Percentiles rank a stretch among this genome's conserved stretches.
Conservation (phyloP, 2,113 vertebrate genomes). For the Leucosticte australis region DNA sequence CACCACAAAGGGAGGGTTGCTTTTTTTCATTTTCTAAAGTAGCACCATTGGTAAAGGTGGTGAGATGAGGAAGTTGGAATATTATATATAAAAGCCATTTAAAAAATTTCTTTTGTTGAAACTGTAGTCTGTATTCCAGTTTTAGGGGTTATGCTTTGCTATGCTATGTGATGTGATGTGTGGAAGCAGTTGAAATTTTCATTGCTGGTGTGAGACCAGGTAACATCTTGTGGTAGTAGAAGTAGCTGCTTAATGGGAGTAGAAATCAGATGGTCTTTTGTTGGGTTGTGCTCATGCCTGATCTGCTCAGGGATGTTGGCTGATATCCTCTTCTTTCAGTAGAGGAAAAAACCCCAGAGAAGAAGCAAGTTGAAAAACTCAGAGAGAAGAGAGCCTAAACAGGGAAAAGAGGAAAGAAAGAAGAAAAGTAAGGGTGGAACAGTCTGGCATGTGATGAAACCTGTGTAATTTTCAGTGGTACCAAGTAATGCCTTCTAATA, state of each 20-base stretch:
- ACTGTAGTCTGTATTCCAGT: not conserved
- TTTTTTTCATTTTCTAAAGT: not conserved
- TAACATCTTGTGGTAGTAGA: not conserved
- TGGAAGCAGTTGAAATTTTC: not conserved
- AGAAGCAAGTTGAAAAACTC: not conserved
- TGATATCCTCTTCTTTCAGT: not conserved
- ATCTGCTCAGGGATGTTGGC: not conserved
- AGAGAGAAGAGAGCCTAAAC: not conserved
- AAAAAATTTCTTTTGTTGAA: not conserved
- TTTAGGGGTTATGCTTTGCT: not conserved
- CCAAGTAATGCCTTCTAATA: not conserved
- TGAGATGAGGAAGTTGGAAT: not conserved
- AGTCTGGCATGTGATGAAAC: not conserved
- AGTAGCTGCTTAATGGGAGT: not conserved
- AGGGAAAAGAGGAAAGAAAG: not conserved
- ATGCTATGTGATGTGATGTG: not conserved
- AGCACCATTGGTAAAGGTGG: not conserved
- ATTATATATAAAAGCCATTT: not conserved
- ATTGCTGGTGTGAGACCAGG: not conserved
- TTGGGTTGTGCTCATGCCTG: not conserved
- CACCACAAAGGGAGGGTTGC: not conserved
- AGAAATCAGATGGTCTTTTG: not conserved
- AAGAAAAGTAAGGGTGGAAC: not conserved
- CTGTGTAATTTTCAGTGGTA: not conserved
- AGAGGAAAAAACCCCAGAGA: not conserved